Evolutionary conservation across 1,140 invertebrate genomes (phyloP).

Genomic region (Dermatophagoides farinae): DNA sequence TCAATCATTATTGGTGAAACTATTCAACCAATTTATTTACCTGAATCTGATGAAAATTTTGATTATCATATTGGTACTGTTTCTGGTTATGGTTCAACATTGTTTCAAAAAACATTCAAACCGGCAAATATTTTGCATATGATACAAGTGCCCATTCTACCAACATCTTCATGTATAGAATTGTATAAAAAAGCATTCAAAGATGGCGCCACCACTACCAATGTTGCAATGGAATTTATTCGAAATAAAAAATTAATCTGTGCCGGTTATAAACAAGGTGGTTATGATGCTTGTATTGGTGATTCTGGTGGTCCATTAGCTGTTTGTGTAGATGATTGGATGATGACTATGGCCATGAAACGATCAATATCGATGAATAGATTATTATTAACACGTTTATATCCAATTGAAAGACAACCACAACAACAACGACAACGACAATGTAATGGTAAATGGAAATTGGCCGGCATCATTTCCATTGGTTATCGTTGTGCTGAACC

Average conservation of each 20-base stretch:
- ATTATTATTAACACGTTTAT: neutral
- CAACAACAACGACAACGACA: conserved; percentile 36
- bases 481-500: conserved; percentile 45
- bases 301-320: conserved; percentile 25
- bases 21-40: neutral
- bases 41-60: neutral
- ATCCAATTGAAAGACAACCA: neutral
- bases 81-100: neutral
- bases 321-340: conserved; percentile 10
- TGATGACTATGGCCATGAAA: conserved; percentile 16
- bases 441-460: conserved; percentile 44
- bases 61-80: neutral
- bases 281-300: conserved; percentile 69
- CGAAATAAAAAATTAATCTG: conserved; percentile 56
- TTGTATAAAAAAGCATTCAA: neutral
- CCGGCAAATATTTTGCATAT: neutral
- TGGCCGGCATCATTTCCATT: conserved; percentile 54
- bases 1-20: neutral
- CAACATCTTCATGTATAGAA: neutral
- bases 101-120: neutral
- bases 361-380: neutral
- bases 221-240: conserved; percentile 30
- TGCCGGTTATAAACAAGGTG: conserved; percentile 73
- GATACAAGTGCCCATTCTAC: neutral
- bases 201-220: neutral